Percentiles rank a stretch among this genome's conserved stretches.
phyloP scores from a whole-genome alignment of 2,888 invertebrate genomes.

The Criorhina ranunculi region DNA sequence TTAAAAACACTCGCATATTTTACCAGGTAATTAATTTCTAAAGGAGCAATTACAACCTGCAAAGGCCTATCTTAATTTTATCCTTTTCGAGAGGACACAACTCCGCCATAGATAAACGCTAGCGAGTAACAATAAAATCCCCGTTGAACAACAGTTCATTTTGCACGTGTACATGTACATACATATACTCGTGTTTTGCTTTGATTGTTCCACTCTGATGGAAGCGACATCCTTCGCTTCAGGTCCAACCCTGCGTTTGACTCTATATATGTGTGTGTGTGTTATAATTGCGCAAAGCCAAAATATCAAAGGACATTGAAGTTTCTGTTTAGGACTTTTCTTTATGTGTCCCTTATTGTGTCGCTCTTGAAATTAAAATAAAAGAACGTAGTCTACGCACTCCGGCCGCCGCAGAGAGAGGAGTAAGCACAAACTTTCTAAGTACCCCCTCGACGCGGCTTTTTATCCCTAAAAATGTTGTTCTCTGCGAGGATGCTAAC shows the following conservation, averaged over 20 bases:
- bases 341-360: conserved; percentile 64
- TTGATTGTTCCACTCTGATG: conserved; percentile 49
- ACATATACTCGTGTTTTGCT: conserved; percentile 54
- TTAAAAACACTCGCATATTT: conserved; percentile 68
- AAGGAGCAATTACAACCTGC: conserved; percentile 73
- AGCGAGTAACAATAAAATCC: conserved; percentile 29
- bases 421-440: conserved; percentile 50
- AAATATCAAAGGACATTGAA: conserved; percentile 74
- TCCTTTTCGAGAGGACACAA: conserved; percentile 40
- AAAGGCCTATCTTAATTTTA: conserved; percentile 68
- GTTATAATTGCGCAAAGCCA: conserved; percentile 68
- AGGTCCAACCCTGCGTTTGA: background rate
- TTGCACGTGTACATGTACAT: conserved; percentile 43
- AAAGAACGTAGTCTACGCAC: conserved; percentile 51
- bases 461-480: conserved; percentile 57
- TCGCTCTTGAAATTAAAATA: conserved; percentile 62
- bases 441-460: conserved; percentile 59
- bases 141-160: conserved; percentile 59
- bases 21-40: conserved; percentile 75
- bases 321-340: conserved; percentile 55
- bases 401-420: conserved; percentile 5
- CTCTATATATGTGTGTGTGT: conserved; percentile 23
- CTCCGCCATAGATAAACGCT: conserved; percentile 26
- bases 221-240: background rate
- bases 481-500: conserved; percentile 35